A percentile compares a stretch with the other conserved stretches of the same genome.
Conservation (phyloP, 2,797 vertebrate genomes). For the Chelmon rostratus region DNA sequence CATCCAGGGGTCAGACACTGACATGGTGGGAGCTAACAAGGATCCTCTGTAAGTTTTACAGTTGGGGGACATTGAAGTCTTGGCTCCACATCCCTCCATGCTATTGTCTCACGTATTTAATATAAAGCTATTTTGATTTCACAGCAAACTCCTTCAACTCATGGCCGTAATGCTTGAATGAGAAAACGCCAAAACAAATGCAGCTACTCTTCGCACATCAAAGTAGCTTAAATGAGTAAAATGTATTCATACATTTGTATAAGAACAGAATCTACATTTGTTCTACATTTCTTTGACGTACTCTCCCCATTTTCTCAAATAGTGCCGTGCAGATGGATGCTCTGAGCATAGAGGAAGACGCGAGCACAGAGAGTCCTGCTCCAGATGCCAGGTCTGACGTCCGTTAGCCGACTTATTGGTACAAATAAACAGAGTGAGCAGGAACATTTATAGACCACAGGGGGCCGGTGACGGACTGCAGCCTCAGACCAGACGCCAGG, state of each 20-base stretch:
- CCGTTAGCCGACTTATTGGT: constrained; percentile 56
- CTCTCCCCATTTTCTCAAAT: not conserved
- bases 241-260: no score
- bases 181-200: not conserved
- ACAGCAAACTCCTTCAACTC: not conserved
- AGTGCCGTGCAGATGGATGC: not conserved
- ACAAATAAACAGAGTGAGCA: constrained; percentile 57
- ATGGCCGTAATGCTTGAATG: no score
- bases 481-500: constrained; percentile 56
- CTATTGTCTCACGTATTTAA: not conserved
- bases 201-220: not conserved
- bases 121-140: not conserved
- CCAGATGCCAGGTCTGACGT: constrained; percentile 48
- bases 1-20: no score
- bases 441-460: constrained; percentile 53
- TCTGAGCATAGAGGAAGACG: not conserved
- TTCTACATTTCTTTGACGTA: not conserved
- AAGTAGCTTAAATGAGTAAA: no score
- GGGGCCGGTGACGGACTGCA: constrained; percentile 48
- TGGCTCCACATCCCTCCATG: no score
- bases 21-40: no score
- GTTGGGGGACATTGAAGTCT: not conserved
- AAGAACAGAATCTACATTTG: not conserved
- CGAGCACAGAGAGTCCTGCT: not conserved
- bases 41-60: not conserved